phyloP scores from a whole-genome alignment of 1,140 invertebrate genomes.

The Drosophila kanapiae region DNA sequence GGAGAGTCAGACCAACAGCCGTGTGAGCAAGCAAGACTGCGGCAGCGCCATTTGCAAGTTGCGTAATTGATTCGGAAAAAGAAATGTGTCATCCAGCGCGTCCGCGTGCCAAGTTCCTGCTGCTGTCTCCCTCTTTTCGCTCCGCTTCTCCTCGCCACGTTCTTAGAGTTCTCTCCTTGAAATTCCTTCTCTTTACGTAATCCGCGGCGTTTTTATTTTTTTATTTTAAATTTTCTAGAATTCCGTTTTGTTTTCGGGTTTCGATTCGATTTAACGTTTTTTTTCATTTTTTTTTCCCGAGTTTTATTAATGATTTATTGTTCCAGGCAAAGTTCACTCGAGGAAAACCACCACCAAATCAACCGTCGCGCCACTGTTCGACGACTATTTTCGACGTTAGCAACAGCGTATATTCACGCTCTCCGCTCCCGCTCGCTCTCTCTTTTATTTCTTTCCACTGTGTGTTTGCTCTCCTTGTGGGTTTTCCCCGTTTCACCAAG shows the following conservation, averaged over 20 bases:
- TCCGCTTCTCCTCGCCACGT: constrained; percentile 13
- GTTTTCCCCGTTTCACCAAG: constrained; percentile 47
- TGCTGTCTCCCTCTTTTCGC: constrained; percentile 51
- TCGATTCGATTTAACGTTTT: constrained; percentile 18
- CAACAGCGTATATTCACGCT: constrained; percentile 55
- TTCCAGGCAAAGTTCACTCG: constrained; percentile 74
- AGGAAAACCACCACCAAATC: constrained; percentile 58
- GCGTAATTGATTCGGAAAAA: constrained; percentile 71
- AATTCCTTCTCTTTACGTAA: constrained; percentile 69
- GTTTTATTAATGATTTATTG: constrained; percentile 52
- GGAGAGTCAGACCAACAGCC: constrained; percentile 5
- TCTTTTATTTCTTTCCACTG: constrained; percentile 20
- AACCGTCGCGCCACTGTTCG: constrained; percentile 63
- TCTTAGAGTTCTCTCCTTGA: constrained; percentile 8
- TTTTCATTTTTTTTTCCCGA: constrained; percentile 15
- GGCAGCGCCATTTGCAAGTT: constrained; percentile 75
- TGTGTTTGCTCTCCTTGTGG: constrained; percentile 58
- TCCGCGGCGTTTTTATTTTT: constrained; percentile 40
- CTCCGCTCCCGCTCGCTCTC: constrained; percentile 35
- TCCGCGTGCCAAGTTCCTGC: constrained; percentile 64
- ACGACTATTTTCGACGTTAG: constrained; percentile 79
- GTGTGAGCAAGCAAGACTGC: constrained; percentile 32
- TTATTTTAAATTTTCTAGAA: constrained; percentile 16
- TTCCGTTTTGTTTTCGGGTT: constrained; percentile 20
- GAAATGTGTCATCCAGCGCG: constrained; percentile 77